Conservation (phyloP, 2,888 invertebrate genomes). For the Drosophila mulleri region DNA sequence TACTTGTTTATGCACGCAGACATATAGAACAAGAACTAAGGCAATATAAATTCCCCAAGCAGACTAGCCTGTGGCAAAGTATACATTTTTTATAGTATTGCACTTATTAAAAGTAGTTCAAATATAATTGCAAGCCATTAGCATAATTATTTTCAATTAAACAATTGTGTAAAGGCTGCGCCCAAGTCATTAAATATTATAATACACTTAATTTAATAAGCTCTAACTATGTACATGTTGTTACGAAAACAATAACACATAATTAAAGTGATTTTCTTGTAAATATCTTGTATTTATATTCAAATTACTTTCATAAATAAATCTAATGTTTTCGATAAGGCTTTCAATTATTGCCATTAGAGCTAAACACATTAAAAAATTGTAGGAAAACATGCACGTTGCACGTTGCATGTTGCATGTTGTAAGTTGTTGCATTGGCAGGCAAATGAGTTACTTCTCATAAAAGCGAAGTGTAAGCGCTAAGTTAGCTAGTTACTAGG, state of each 20-base stretch:
- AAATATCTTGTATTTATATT: not conserved
- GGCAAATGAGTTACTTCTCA: not conserved
- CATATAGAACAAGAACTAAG: no score
- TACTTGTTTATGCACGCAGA: no score
- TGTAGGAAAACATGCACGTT: conserved; percentile 1
- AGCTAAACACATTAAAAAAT: conserved; percentile 1
- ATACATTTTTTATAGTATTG: no score
- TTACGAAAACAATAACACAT: not conserved
- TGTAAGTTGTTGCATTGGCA: not conserved
- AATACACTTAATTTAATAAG: not conserved
- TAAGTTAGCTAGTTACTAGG: conserved; percentile 7
- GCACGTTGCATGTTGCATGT: not conserved
- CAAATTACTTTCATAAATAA: not conserved
- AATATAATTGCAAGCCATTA: not conserved
- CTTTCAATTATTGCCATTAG: conserved; percentile 8
- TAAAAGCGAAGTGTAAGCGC: conserved; percentile 7
- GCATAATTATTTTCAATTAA: not conserved
- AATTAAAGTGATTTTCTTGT: not conserved
- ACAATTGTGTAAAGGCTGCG: no score
- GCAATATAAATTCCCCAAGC: no score
- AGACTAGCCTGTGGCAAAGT: no score
- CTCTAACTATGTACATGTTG: not conserved
- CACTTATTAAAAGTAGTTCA: not conserved
- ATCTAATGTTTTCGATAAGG: not conserved
- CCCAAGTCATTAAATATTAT: not conserved